Evolutionary conservation across 2,888 invertebrate genomes (phyloP).

Genomic region (Hypomecis atomaria): DNA sequence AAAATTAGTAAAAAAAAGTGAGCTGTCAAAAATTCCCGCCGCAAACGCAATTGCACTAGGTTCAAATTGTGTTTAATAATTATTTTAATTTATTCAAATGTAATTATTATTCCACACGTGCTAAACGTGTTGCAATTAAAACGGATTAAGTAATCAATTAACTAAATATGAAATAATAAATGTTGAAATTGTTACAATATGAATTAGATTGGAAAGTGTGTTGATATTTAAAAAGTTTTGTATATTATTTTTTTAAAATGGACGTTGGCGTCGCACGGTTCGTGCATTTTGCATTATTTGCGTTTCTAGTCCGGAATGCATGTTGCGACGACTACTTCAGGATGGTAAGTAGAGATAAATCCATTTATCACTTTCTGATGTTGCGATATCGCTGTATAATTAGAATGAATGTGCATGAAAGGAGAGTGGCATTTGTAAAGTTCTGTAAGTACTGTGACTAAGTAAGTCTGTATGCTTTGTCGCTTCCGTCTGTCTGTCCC

Average conservation of each 20-base stretch:
- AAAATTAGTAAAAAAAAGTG: slow-evolving; percentile 25
- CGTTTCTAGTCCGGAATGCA: slow-evolving; percentile 75
- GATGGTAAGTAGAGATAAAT: slow-evolving; percentile 68
- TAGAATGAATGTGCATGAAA: slow-evolving; percentile 14
- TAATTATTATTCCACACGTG: neutral
- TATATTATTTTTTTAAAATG: slow-evolving; percentile 52
- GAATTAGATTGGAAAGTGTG: slow-evolving; percentile 24
- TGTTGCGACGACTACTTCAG: slow-evolving; percentile 70
- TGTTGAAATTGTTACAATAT: neutral
- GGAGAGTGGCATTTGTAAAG: neutral
- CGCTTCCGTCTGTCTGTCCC: no score
- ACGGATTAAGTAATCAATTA: slow-evolving; percentile 17
- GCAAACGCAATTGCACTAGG: neutral
- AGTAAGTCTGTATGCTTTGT: no score
- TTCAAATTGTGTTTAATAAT: slow-evolving; percentile 13
- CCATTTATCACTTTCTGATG: slow-evolving; percentile 30
- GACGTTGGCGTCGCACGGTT: slow-evolving; percentile 43
- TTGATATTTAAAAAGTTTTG: slow-evolving; percentile 15
- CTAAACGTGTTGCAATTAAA: slow-evolving; percentile 12
- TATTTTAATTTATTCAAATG: slow-evolving; percentile 18
- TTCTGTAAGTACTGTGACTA: neutral
- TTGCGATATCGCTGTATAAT: slow-evolving; percentile 20
- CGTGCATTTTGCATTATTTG: slow-evolving; percentile 60
- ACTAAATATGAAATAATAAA: slow-evolving; percentile 7
- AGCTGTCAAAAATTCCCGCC: slow-evolving; percentile 20